Percentiles rank a stretch among this genome's conserved stretches.
These are phyloP conservation scores for Solen grandis DNA, from an alignment of 1,140 invertebrate genomes.

Conservation along the genomic window DNA sequence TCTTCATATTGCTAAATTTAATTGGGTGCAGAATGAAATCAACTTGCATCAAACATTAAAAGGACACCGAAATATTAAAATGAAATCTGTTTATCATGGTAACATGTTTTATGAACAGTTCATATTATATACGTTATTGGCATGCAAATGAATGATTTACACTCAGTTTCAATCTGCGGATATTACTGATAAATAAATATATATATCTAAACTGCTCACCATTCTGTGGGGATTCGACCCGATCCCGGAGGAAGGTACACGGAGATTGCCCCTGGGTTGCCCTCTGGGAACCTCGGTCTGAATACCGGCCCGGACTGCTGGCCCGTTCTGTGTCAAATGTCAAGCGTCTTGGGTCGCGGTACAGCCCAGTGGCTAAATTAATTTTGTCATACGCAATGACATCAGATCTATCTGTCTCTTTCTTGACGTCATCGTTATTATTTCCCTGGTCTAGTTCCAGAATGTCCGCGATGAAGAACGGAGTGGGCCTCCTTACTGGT, in stretches of 20 bases:
- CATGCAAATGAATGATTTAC: too few species aligned
- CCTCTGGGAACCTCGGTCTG: conserved; percentile 9
- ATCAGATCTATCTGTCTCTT: neutral
- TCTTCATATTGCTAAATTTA: too few species aligned
- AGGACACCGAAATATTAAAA: too few species aligned
- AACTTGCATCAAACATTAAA: too few species aligned
- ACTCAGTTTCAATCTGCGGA: too few species aligned
- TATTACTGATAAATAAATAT: too few species aligned
- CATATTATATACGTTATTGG: too few species aligned
- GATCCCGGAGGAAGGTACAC: conserved; percentile 24
- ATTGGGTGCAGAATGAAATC: too few species aligned
- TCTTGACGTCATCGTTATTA: neutral
- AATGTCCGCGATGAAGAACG: conserved; percentile 91
- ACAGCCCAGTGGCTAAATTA: neutral
- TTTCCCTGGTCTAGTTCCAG: conserved; percentile 82
- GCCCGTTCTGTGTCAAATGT: neutral
- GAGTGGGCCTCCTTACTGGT: conserved; percentile 88
- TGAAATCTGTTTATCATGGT: too few species aligned
- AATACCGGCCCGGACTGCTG: conserved; percentile 10
- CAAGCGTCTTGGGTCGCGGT: neutral
- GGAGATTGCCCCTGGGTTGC: conserved; percentile 21
- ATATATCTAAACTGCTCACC: too few species aligned
- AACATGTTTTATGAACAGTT: too few species aligned
- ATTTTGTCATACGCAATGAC: neutral
- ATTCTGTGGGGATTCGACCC: conserved; percentile 34